Evolutionary conservation across 2,888 invertebrate species (phyloP).

Genomic region (Andrena trimmerana): DNA sequence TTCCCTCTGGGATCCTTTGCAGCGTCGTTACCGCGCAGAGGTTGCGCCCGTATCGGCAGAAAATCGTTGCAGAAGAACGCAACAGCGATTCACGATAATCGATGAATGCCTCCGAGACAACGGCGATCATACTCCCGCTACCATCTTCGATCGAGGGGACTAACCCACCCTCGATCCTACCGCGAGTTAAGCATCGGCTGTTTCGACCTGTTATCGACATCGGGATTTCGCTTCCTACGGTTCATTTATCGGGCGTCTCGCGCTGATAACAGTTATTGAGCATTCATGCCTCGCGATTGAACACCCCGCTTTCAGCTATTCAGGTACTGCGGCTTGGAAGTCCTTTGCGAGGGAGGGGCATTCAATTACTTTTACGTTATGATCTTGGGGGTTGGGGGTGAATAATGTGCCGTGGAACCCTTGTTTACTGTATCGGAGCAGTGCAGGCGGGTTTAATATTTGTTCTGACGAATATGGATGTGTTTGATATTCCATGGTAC

Average conservation of each 20-base stretch:
- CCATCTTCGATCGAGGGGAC: conserved; percentile 21
- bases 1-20: conserved; percentile 35
- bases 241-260: neutral
- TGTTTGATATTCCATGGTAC: too few relatives aligned
- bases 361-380: neutral
- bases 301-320: neutral
- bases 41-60: conserved; percentile 26
- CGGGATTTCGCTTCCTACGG: neutral
- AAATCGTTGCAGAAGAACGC: conserved; percentile 30
- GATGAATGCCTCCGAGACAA: conserved; percentile 40
- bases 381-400: neutral
- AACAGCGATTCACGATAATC: conserved; percentile 53
- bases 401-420: neutral
- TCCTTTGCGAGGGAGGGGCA: neutral
- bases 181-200: neutral
- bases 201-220: conserved; percentile 18
- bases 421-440: too few relatives aligned
- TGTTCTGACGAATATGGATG: too few relatives aligned
- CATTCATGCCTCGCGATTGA: neutral
- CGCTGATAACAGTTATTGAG: neutral
- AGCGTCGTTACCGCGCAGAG: conserved; percentile 36
- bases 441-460: too few relatives aligned
- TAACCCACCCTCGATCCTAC: neutral
- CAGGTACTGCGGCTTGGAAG: neutral
- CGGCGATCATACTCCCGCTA: conserved; percentile 10